phyloP scores from a whole-genome alignment of 2,888 invertebrate species.

The Alloplasta piceator region DNA sequence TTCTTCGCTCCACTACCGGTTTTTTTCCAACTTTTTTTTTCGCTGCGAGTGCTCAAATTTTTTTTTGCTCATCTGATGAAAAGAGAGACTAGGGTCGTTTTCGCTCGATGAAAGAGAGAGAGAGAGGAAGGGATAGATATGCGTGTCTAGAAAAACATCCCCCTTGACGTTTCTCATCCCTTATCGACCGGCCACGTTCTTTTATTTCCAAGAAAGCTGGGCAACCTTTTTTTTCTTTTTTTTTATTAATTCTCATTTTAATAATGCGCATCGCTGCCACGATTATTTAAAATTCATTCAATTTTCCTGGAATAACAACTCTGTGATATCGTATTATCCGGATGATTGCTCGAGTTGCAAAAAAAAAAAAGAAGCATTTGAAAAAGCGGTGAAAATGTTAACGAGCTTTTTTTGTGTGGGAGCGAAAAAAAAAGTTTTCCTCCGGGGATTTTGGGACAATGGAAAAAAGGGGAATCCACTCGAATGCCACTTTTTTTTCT shows the following conservation, averaged over 20 bases:
- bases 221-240: constrained; percentile 10
- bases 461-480: constrained; percentile 40
- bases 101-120: constrained; percentile 4
- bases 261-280: constrained; percentile 37
- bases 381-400: constrained; percentile 37
- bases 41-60: no score
- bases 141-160: constrained; percentile 30
- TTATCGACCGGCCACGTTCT: constrained; percentile 55
- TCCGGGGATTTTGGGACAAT: constrained; percentile 33
- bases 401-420: constrained; percentile 29
- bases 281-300: constrained; percentile 42
- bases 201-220: constrained; percentile 51
- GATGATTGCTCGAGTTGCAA: constrained; percentile 13
- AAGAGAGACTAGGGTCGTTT: not conserved
- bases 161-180: constrained; percentile 19
- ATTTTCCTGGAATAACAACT: constrained; percentile 15
- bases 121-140: not conserved
- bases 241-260: constrained; percentile 23
- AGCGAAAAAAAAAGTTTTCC: constrained; percentile 13
- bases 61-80: no score
- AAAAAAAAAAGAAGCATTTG: constrained; percentile 16
- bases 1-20: not conserved
- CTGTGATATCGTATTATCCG: not conserved
- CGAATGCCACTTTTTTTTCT: constrained; percentile 13
- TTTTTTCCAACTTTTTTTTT: not conserved